Base-by-base conservation (phyloP, 2,888 invertebrate species). In the Caenorhabditis angaria region DNA sequence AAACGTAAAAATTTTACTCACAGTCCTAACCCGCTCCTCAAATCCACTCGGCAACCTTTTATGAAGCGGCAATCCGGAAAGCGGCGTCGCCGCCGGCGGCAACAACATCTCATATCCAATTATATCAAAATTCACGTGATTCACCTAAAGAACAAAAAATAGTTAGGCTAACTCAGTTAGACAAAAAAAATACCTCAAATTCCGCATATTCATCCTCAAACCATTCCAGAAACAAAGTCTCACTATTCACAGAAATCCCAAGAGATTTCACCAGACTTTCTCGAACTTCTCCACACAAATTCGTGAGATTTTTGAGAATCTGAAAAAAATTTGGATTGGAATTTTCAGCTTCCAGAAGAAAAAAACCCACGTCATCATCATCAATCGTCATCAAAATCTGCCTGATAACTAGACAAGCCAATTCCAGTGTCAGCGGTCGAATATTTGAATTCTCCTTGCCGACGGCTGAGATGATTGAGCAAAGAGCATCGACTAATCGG, bases 171-270 rank as follows among this genome's bases (percentile, higher is more conserved):
- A 5, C n/a, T n/a, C 24, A 22, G 12, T 48, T 32, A 32, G 8
- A 55, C 53, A 32, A 35, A 20, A 60, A n/a, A 50, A 54, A 66
- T 88, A 89, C 89, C 83, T 92, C 92, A 91, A 97, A 93, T 89
- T 96, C 95, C 87, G 93, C 93, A 89, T 94, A 95, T 91, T 99
- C 97, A 88, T 97, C 95, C 89, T 99, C 97, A 88, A 99, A 99
- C 92, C 99, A 93, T 88, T 99, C 97, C 67, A 97, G 90, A 89
- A 99, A 99, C 84, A 97, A 95, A 87, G 97, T 97, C 89, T 97
- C 97, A 83, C 94, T 94, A 91, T 91, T 86, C 75, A 88, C 83
- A 56, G 69, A 74, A 4, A 59, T 65, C 12, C 66, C 73, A 18
- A 84, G 58, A n/a, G 53, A 64, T 28, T 66, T 69, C 5, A 79